These are phyloP conservation scores for Hephaestus fuliginosus DNA, from an alignment of 2,797 vertebrate species.

Conservation along the genomic window DNA sequence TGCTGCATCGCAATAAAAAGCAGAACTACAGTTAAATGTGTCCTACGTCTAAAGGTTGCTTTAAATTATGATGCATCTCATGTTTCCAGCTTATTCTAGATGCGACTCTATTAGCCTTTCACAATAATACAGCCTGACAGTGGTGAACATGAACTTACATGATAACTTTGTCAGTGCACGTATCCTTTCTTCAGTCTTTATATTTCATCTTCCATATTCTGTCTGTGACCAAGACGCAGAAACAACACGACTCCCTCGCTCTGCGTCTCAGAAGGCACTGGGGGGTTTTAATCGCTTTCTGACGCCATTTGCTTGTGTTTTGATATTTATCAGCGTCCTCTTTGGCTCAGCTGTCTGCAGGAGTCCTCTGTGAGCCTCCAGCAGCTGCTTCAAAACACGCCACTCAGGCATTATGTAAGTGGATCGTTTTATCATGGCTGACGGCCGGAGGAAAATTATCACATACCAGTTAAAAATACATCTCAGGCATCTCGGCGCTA, in stretches of 20 bases:
- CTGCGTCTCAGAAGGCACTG: background rate
- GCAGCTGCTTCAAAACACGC: constrained; percentile 50
- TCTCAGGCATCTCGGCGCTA: background rate
- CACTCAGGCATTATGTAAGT: constrained; percentile 44
- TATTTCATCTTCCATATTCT: background rate
- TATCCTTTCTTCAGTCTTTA: background rate
- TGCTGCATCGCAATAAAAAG: background rate
- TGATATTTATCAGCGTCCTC: constrained; percentile 28
- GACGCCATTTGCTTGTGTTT: constrained; percentile 17
- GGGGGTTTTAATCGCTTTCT: background rate
- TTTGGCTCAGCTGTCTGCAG: constrained; percentile 47
- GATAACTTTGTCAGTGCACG: background rate
- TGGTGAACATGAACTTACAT: background rate
- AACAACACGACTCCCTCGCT: background rate
- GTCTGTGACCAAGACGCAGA: background rate
- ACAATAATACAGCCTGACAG: background rate
- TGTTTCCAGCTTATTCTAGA: background rate
- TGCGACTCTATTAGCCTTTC: too few species aligned
- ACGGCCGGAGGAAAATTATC: constrained; percentile 13
- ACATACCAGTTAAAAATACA: background rate
- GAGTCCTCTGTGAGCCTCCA: constrained; percentile 38
- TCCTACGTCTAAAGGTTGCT: background rate
- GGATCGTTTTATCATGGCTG: constrained; percentile 30
- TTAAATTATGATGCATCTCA: background rate
- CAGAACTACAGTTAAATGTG: background rate